Percentiles rank a stretch among this genome's conserved stretches.
Evolutionary conservation across 2,797 vertebrate species (phyloP).

Genomic region (Schizothorax lantsangensis): DNA sequence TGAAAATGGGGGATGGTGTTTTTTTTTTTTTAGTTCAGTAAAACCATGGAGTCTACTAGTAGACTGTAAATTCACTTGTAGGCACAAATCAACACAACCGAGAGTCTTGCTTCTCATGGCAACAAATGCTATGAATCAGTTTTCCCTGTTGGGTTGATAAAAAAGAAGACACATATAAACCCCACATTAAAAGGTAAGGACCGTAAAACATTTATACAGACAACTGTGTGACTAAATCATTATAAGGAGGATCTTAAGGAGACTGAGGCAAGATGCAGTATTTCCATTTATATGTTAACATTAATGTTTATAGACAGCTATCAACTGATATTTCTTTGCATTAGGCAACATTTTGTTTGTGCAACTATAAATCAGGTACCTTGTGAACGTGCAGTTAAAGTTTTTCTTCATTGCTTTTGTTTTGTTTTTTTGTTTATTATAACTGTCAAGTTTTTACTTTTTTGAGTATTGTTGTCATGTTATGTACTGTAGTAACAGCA

Average conservation of each 20-base stretch:
- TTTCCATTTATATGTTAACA: not conserved
- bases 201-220: not conserved
- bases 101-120: not conserved
- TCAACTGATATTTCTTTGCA: not conserved
- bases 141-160: constrained; percentile 1
- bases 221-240: not conserved
- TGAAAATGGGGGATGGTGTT: too few relatives aligned
- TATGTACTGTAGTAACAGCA: not conserved
- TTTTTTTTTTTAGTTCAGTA: too few relatives aligned
- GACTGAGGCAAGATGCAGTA: constrained; percentile 4
- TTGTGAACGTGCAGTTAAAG: not conserved
- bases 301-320: not conserved
- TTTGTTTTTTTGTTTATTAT: too few relatives aligned
- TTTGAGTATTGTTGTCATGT: not conserved
- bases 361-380: not conserved
- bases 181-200: not conserved
- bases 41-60: too few relatives aligned
- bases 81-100: not conserved
- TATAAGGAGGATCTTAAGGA: not conserved
- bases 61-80: too few relatives aligned
- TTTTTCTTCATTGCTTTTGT: not conserved
- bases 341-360: not conserved
- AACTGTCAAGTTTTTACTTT: not conserved
- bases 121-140: not conserved
- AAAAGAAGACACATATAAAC: constrained; percentile 13